Evolutionary conservation across 2,113 vertebrate genomes (phyloP).

Genomic region (Rhipidura dahli): DNA sequence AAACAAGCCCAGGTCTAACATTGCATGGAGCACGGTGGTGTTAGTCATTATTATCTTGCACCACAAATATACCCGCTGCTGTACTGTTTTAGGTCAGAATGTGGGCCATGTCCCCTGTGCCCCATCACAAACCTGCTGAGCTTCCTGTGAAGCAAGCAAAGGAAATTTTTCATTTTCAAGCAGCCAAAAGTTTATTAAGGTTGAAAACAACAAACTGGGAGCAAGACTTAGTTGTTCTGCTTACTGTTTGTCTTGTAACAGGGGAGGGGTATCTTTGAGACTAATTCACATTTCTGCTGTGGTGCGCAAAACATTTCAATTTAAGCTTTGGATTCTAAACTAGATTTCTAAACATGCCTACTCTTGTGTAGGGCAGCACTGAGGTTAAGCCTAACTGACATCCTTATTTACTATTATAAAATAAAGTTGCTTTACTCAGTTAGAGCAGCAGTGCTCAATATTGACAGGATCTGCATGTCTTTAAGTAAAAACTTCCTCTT

Average conservation of each 20-base stretch:
- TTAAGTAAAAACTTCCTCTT: background rate
- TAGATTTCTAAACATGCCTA: background rate
- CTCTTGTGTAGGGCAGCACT: background rate
- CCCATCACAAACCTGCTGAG: slow-evolving; percentile 15
- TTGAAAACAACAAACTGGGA: background rate
- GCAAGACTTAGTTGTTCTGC: background rate
- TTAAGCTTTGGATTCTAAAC: background rate
- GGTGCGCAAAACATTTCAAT: background rate
- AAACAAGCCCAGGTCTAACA: background rate
- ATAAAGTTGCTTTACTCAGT: background rate
- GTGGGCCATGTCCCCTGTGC: background rate
- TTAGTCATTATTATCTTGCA: background rate
- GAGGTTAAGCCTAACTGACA: background rate
- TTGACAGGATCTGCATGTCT: background rate
- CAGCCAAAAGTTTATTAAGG: background rate
- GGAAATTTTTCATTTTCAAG: background rate
- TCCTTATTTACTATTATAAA: background rate
- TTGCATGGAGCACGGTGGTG: background rate
- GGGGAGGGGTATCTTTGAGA: background rate
- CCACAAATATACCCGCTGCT: background rate
- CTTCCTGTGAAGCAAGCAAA: background rate
- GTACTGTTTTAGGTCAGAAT: background rate
- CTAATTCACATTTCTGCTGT: background rate
- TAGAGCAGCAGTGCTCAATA: background rate
- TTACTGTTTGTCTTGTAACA: background rate